Conservation (phyloP, 2,113 vertebrate species). For the Daphoenositta chrysoptera region DNA sequence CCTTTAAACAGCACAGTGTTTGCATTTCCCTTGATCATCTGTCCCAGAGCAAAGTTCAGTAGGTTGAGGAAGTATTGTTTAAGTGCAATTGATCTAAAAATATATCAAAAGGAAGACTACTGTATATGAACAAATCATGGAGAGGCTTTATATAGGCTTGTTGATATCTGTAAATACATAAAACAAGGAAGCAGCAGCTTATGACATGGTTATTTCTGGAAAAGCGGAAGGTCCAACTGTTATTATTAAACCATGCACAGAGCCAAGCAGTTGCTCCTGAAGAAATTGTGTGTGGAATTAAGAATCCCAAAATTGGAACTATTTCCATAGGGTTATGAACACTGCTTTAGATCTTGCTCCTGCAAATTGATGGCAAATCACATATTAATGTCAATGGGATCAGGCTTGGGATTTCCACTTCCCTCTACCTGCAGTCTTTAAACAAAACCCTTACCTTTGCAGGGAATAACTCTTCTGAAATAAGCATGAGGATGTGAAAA, state of each 20-base stretch:
- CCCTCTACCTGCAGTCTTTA: not conserved
- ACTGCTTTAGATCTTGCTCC: not conserved
- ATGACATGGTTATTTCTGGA: conserved; percentile 52
- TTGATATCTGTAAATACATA: conserved; percentile 36
- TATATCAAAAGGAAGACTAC: conserved; percentile 20
- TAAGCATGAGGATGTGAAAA: not conserved
- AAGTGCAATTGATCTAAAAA: conserved; percentile 31
- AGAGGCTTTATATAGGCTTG: conserved; percentile 22
- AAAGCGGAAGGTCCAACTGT: conserved; percentile 10
- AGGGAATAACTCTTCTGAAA: not conserved
- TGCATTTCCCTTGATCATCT: not conserved
- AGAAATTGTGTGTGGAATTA: not conserved
- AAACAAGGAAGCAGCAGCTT: conserved; percentile 56
- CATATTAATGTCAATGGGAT: not conserved
- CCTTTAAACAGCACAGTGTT: not conserved
- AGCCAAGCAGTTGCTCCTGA: not conserved
- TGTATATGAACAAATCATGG: not conserved
- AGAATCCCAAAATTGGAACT: not conserved
- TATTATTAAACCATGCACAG: not conserved
- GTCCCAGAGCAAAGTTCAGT: conserved; percentile 6
- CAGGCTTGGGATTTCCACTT: not conserved
- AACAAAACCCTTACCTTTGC: not conserved
- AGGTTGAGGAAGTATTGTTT: conserved; percentile 8
- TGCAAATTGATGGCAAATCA: not conserved
- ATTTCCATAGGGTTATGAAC: not conserved